phyloP scores from a whole-genome alignment of 2,797 vertebrate genomes.

The Gambusia yucatana region DNA sequence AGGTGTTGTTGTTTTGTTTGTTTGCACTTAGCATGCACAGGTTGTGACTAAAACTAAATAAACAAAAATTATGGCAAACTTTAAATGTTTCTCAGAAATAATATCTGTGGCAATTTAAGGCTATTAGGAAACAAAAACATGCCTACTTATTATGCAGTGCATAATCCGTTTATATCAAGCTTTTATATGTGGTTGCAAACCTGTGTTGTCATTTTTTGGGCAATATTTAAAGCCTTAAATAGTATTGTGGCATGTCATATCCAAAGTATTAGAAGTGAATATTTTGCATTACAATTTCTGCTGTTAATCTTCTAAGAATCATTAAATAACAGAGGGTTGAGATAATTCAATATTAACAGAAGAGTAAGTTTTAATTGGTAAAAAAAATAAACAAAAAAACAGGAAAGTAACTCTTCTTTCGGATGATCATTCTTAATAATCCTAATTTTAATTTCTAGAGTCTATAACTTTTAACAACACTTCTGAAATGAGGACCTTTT shows the following conservation, averaged over 20 bases:
- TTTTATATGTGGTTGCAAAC: neutral
- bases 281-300: neutral
- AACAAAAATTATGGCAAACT: neutral
- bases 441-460: neutral
- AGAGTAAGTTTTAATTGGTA: neutral
- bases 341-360: neutral
- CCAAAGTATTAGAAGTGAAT: neutral
- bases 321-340: neutral
- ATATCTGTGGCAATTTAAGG: neutral
- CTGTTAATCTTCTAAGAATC: neutral
- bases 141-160: neutral
- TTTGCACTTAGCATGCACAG: neutral
- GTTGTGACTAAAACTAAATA: neutral
- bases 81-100: neutral
- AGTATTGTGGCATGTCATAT: neutral
- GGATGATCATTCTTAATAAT: neutral
- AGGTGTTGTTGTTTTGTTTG: neutral
- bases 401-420: neutral
- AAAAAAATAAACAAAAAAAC: neutral
- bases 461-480: slow-evolving; percentile 21
- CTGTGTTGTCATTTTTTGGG: neutral
- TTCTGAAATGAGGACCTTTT: slow-evolving; percentile 41
- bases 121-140: neutral
- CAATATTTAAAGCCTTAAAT: neutral
- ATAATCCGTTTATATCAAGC: neutral